Percentiles rank a stretch among this genome's conserved stretches.
phyloP scores from a whole-genome alignment of 2,113 vertebrate species.

The Erpornis zantholeuca region DNA sequence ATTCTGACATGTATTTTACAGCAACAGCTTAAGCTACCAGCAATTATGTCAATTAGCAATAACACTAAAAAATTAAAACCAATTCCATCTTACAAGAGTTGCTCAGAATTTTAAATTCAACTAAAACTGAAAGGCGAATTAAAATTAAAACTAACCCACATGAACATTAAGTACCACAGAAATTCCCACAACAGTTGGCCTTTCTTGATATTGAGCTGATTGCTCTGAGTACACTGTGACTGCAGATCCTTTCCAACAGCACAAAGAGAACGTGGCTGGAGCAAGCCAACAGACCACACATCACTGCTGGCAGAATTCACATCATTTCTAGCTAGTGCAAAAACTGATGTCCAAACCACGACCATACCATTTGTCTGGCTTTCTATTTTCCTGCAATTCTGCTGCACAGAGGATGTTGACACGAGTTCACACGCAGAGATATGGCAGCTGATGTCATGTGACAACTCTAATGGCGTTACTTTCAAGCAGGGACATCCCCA shows the following conservation, averaged over 20 bases:
- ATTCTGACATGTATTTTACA: neutral
- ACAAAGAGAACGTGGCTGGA: neutral
- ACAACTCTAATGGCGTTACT: accelerated
- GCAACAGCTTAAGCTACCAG: neutral
- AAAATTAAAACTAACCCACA: neutral
- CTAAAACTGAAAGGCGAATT: neutral
- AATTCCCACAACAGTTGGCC: neutral
- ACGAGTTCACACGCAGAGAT: accelerated
- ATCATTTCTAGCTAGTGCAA: neutral
- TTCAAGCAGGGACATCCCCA: neutral
- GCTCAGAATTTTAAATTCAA: neutral
- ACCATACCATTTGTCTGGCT: neutral
- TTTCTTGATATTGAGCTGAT: neutral
- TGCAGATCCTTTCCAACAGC: neutral
- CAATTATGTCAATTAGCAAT: neutral
- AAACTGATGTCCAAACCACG: accelerated
- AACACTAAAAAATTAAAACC: neutral
- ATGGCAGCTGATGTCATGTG: neutral
- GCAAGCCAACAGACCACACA: neutral
- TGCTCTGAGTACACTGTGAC: neutral
- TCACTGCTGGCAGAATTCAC: neutral
- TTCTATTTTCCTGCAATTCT: neutral
- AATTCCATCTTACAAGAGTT: neutral
- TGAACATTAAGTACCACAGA: neutral
- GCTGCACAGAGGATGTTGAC: neutral